A percentile compares a stretch with the other conserved stretches of the same genome.
These are phyloP conservation scores for Hemiprocne comata DNA, from an alignment of 2,113 vertebrate species.

Conservation along the genomic window DNA sequence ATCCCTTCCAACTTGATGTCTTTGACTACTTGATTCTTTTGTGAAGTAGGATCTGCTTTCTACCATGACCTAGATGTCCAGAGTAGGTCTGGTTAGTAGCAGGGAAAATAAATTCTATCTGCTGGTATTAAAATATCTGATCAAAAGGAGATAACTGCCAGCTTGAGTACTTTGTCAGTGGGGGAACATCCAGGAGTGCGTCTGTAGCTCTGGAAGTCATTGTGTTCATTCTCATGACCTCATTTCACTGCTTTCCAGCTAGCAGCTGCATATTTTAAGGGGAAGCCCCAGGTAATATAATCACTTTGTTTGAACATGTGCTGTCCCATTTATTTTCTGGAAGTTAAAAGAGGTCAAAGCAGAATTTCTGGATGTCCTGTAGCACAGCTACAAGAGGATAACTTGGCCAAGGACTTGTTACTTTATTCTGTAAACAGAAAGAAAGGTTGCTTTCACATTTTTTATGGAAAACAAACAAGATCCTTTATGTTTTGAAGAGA, in stretches of 20 bases:
- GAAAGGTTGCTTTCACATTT: not conserved
- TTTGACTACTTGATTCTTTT: not conserved
- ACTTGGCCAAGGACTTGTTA: not conserved
- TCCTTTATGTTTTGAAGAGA: not conserved
- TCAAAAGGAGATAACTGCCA: not conserved
- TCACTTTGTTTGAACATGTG: constrained; percentile 49
- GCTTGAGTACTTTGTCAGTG: not conserved
- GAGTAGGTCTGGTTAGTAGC: not conserved
- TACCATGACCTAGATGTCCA: not conserved
- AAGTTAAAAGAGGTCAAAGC: constrained; percentile 42
- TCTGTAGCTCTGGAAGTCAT: not conserved
- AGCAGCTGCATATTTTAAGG: constrained; percentile 47
- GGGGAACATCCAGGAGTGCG: not conserved
- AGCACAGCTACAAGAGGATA: not conserved
- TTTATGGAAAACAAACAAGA: not conserved
- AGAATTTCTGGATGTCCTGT: not conserved
- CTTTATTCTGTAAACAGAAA: not conserved
- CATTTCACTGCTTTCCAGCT: constrained; percentile 32
- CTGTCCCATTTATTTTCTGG: constrained; percentile 50
- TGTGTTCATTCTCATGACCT: not conserved
- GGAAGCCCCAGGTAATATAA: constrained; percentile 56
- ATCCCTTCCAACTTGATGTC: not conserved
- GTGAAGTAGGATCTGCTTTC: not conserved
- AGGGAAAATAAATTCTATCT: not conserved
- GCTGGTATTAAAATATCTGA: not conserved